A percentile compares a stretch with the other conserved stretches of the same genome.
Conservation (phyloP, 2,888 invertebrate species). For the Philonicus albiceps region DNA sequence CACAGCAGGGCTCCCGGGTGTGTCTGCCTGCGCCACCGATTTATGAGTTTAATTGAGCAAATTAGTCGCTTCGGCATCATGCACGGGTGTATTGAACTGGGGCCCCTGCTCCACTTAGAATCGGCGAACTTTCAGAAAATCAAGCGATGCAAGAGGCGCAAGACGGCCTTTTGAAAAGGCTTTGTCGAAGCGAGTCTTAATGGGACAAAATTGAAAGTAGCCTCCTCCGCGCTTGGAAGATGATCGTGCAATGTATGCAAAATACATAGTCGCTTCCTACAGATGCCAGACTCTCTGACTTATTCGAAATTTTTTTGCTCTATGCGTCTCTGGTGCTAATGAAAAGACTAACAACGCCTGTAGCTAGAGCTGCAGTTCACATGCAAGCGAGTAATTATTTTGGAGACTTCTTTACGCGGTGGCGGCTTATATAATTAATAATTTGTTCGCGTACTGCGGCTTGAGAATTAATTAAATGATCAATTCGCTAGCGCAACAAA, state of each 20-base stretch:
- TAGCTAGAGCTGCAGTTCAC: neutral
- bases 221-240: neutral
- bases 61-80: constrained; percentile 33
- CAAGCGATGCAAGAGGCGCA: neutral
- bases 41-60: constrained; percentile 28
- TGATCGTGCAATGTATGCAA: neutral
- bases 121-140: neutral
- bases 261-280: neutral
- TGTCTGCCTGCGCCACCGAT: constrained; percentile 36
- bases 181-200: neutral
- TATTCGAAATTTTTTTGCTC: neutral
- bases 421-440: neutral
- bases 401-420: neutral
- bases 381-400: neutral
- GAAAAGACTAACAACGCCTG: neutral
- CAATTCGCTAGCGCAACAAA: neutral
- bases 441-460: neutral
- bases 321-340: neutral
- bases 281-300: neutral
- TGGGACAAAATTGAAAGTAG: constrained; percentile 9
- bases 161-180: neutral
- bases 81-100: constrained; percentile 26
- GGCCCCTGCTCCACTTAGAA: constrained; percentile 8
- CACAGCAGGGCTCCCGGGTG: neutral
- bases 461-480: neutral